Percentiles rank a stretch among this genome's conserved stretches.
These are phyloP conservation scores for Typhlichthys subterraneus DNA, from an alignment of 2,797 vertebrate genomes.

Conservation along the genomic window DNA sequence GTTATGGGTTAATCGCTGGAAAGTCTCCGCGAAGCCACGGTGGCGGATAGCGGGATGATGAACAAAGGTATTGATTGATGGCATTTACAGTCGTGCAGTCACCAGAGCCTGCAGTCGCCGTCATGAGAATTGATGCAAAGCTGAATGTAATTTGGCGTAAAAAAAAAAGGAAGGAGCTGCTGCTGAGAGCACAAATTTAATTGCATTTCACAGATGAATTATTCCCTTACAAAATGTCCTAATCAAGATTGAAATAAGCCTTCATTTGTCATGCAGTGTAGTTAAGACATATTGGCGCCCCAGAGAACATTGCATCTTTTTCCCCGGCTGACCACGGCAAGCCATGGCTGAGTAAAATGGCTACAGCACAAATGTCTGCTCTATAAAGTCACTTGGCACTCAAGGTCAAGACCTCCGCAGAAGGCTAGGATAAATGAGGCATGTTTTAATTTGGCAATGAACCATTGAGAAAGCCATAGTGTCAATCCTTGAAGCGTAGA, in stretches of 20 bases:
- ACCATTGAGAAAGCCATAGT: constrained; percentile 53
- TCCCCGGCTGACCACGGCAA: constrained; percentile 15
- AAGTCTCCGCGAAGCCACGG: constrained; percentile 18
- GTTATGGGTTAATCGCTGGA: constrained; percentile 36
- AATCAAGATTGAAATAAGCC: constrained; percentile 14
- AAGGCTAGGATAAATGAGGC: constrained; percentile 60
- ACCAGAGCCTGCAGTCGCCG: neutral
- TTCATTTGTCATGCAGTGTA: constrained; percentile 8
- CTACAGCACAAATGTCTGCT: constrained; percentile 41
- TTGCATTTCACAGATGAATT: constrained; percentile 33
- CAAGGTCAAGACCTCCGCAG: constrained; percentile 61
- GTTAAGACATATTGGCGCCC: constrained; percentile 11
- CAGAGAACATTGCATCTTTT: constrained; percentile 21
- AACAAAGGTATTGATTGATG: constrained; percentile 51
- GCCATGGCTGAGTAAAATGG: constrained; percentile 47
- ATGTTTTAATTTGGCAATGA: constrained; percentile 47
- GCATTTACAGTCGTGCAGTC: constrained; percentile 27
- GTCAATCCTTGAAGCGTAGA: constrained; percentile 20
- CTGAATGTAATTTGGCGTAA: constrained; percentile 21
- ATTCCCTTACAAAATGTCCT: constrained; percentile 17
- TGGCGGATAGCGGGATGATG: constrained; percentile 34
- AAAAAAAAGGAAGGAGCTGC: constrained; percentile 9
- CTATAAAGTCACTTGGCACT: constrained; percentile 37
- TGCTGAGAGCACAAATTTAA: constrained; percentile 33
- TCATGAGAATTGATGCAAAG: constrained; percentile 26